Evolutionary conservation across 2,888 invertebrate species (phyloP).

Genomic region (Diarsia brunnea): DNA sequence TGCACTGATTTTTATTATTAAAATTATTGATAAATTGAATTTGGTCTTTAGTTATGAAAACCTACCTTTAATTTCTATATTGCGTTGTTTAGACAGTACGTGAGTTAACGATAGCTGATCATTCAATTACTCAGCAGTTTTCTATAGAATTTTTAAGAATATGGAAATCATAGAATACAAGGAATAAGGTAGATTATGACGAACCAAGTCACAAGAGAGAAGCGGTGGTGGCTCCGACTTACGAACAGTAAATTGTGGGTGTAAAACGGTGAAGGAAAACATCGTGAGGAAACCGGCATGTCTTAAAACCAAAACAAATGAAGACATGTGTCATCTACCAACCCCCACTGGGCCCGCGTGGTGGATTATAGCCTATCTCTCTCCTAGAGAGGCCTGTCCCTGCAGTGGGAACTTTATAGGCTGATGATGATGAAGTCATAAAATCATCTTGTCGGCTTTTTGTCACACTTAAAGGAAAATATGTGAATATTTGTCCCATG

Average conservation of each 20-base stretch:
- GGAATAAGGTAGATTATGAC: no score
- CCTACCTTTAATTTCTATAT: not conserved
- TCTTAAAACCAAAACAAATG: no score
- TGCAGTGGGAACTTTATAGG: not conserved
- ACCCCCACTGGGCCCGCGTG: no score
- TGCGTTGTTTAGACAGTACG: not conserved
- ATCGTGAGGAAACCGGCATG: no score
- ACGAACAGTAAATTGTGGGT: no score
- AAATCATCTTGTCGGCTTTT: not conserved
- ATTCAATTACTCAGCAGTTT: not conserved
- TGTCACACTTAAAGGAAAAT: not conserved
- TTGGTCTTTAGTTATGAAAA: slow-evolving; percentile 5
- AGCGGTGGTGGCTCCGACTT: no score
- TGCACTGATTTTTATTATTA: slow-evolving; percentile 65
- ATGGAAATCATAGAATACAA: no score
- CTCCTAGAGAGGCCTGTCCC: no score
- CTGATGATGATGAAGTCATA: not conserved
- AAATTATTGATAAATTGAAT: slow-evolving; percentile 41
- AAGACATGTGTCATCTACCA: no score
- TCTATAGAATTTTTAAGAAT: not conserved
- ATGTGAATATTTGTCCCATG: slow-evolving; percentile 9
- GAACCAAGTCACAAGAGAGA: no score
- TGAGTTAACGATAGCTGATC: not conserved
- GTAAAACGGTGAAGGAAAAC: no score
- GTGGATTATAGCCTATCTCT: no score